These are phyloP conservation scores for Vollenhovia emeryi DNA, from an alignment of 1,140 invertebrate species.

Conservation along the genomic window DNA sequence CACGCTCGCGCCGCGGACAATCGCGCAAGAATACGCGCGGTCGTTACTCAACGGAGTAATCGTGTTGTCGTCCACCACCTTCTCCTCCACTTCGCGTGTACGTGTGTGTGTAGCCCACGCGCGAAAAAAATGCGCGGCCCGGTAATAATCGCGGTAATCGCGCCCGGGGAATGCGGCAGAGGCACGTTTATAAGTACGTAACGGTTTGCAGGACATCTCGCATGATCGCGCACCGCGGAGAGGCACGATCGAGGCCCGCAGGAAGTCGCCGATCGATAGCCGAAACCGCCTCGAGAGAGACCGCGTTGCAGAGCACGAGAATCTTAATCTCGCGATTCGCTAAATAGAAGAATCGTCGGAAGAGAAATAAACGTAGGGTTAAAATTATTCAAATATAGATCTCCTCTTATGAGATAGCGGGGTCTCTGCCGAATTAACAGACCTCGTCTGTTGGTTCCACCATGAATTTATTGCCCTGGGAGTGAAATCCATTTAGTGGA, in stretches of 20 bases:
- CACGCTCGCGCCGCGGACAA: slow-evolving; percentile 45
- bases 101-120: background rate
- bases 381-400: background rate
- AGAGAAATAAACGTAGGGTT: background rate
- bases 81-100: background rate
- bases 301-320: background rate
- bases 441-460: no score
- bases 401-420: no score
- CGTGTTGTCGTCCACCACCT: background rate
- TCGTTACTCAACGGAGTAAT: slow-evolving; percentile 57
- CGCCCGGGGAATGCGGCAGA: slow-evolving; percentile 55
- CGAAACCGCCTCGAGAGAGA: background rate
- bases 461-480: no score
- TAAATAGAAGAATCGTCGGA: background rate
- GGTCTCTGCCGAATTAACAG: no score
- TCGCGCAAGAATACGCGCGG: slow-evolving; percentile 38
- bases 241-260: background rate
- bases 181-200: slow-evolving; percentile 41
- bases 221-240: slow-evolving; percentile 4
- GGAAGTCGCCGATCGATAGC: slow-evolving; percentile 3
- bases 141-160: slow-evolving; percentile 62
- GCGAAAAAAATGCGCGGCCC: slow-evolving; percentile 37
- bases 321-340: background rate
- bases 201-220: slow-evolving; percentile 52
- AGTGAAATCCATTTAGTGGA: no score